A percentile compares a stretch with the other conserved stretches of the same genome.
Evolutionary conservation across 2,888 invertebrate genomes (phyloP).

Genomic region (Diogma glabrata): DNA sequence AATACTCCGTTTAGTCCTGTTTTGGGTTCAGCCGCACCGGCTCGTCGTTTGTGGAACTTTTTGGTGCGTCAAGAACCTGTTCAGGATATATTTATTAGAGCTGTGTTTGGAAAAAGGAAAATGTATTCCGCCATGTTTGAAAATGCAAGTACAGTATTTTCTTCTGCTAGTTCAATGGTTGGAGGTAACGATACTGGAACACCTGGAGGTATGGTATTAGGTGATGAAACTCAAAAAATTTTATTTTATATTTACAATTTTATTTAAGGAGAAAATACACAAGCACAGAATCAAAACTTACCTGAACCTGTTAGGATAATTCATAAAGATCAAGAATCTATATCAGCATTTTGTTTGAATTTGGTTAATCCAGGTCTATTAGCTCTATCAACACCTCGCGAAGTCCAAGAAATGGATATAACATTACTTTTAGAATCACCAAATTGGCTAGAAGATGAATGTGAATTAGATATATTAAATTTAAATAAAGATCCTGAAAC

Average conservation of each 20-base stretch:
- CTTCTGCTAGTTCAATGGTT: neutral
- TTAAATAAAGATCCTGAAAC: slow-evolving; percentile 64
- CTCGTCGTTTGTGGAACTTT: slow-evolving; percentile 81
- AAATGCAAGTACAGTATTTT: neutral
- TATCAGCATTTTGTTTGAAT: slow-evolving; percentile 93
- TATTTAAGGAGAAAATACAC: slow-evolving; percentile 19
- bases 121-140: slow-evolving; percentile 15
- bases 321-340: slow-evolving; percentile 97
- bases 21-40: slow-evolving; percentile 59
- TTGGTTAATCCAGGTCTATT: slow-evolving; percentile 76
- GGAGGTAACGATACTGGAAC: slow-evolving; percentile 25
- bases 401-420: slow-evolving; percentile 97
- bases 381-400: slow-evolving; percentile 88
- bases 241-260: no score
- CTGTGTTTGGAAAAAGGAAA: slow-evolving; percentile 77
- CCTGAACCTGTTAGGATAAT: slow-evolving; percentile 87
- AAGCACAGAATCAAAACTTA: slow-evolving; percentile 22
- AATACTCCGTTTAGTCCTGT: slow-evolving; percentile 87
- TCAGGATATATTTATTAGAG: slow-evolving; percentile 89
- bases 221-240: slow-evolving; percentile 28
- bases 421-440: slow-evolving; percentile 79
- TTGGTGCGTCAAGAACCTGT: slow-evolving; percentile 85
- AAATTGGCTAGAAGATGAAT: slow-evolving; percentile 93
- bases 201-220: slow-evolving; percentile 24
- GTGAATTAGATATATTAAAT: slow-evolving; percentile 89